Evolutionary conservation across 2,797 vertebrate genomes (phyloP), one percentile per base, ranked within the genome.

Genomic region (Anas bahamensis): DNA sequence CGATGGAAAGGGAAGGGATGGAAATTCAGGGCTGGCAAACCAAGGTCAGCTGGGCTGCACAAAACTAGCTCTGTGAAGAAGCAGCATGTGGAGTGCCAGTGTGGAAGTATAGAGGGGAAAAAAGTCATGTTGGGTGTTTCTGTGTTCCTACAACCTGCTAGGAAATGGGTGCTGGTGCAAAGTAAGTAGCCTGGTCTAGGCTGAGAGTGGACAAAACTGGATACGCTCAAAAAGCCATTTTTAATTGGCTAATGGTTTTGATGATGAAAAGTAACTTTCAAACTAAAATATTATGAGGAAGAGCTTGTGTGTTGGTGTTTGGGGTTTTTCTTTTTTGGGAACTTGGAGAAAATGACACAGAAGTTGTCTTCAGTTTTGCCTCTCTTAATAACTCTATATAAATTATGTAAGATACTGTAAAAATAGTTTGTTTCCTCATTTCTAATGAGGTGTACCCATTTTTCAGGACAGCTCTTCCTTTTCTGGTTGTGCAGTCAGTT

Each of bases 401-500:
- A 80, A 48, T 24, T 72, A 10, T 21, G 8, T 11, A 66, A 3
- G 15, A 7, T 24, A 37, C 10, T n/a, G 11, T 19, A 50, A 77
- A 86, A 72, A 42, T 4, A 71, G 39, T 55, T 85, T 16, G 44
- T 73, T 92, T 88, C 63, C 66, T 56, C 28, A 18, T 41, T 91
- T 79, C 78, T 79, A 53, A 46, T 35, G 22, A 65, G 11, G 19
- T 48, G 26, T 22, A 74, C 41, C 57, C 41, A 69, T 79, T 89
- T 93, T 91, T 88, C 69, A 88, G 66, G 74, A 81, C 66, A 83
- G 44, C 42, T 79, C 33, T 92, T 85, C 48, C 50, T 23, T 65
- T 79, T 33, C 53, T 94, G 17, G 65, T 55, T 77, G 90, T 68
- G 68, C 64, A 86, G 91, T 85, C 89, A 95, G 95, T 89, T 94